phyloP scores from a whole-genome alignment of 2,888 invertebrate genomes.

The Caenorhabditis sp. region DNA sequence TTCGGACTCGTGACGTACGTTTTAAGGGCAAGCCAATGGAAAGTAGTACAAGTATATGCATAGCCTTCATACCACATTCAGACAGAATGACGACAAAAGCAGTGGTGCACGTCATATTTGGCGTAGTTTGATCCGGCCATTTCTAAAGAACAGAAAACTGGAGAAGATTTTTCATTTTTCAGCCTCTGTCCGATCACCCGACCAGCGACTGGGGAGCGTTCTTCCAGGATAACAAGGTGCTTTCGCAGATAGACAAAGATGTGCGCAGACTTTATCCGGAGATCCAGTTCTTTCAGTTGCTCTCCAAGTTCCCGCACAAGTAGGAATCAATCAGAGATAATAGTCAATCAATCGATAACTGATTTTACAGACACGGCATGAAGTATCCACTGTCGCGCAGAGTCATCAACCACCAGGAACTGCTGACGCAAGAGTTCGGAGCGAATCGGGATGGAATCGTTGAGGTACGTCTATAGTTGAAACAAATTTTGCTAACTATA shows the following conservation, averaged over 20 bases:
- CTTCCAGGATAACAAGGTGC: conserved; percentile 94
- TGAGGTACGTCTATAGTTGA: conserved; percentile 45
- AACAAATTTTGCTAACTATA: no score
- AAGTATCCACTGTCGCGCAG: conserved; percentile 59
- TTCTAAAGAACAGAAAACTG: not conserved
- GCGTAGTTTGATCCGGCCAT: conserved; percentile 1
- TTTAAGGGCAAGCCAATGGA: not conserved
- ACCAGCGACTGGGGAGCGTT: conserved; percentile 95
- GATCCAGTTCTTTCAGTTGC: conserved; percentile 94
- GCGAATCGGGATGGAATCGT: conserved; percentile 52
- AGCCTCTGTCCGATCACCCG: conserved; percentile 95
- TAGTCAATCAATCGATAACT: not conserved
- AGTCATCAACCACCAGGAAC: conserved; percentile 56
- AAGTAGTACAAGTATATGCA: conserved; percentile 27
- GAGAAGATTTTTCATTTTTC: conserved; percentile 79
- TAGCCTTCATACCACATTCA: conserved; percentile 31
- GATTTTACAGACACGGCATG: conserved; percentile 56
- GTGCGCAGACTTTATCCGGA: conserved; percentile 89
- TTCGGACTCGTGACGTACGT: not conserved
- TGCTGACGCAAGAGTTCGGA: conserved; percentile 53
- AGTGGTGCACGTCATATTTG: not conserved
- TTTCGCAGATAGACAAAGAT: conserved; percentile 93
- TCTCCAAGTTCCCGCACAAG: conserved; percentile 88
- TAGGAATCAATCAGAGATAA: conserved; percentile 1
- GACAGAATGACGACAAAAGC: conserved; percentile 28